Conservation (phyloP, 2,113 vertebrate genomes). For the Pseudorasbora parva region DNA sequence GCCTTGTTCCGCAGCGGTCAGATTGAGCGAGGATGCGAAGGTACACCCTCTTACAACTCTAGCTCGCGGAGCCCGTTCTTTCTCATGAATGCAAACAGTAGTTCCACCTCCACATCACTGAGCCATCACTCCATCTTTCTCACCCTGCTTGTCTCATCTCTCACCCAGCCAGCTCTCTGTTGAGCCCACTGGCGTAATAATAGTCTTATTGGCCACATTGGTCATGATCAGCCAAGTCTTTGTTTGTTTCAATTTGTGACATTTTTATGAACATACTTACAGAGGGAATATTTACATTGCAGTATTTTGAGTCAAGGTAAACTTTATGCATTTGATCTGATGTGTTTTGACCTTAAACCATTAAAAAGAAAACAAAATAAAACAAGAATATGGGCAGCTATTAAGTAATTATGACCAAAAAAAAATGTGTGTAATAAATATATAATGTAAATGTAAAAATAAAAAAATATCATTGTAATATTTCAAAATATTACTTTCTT, state of each 20-base stretch:
- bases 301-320: slow-evolving; percentile 32
- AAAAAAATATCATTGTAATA: no score
- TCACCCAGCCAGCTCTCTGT: slow-evolving; percentile 53
- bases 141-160: slow-evolving; percentile 62
- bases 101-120: slow-evolving; percentile 62
- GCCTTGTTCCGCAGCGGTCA: slow-evolving; percentile 95
- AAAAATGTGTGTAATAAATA: background rate
- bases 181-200: slow-evolving; percentile 44
- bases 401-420: background rate
- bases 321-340: background rate
- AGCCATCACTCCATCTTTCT: slow-evolving; percentile 61
- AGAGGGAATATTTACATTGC: slow-evolving; percentile 11
- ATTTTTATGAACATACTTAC: background rate
- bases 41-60: slow-evolving; percentile 78
- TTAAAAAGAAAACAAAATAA: background rate
- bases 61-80: slow-evolving; percentile 70
- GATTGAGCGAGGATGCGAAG: slow-evolving; percentile 99
- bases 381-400: background rate
- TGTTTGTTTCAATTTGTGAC: slow-evolving; percentile 25
- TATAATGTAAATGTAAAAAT: no score
- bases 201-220: slow-evolving; percentile 70
- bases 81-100: slow-evolving; percentile 76
- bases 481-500: no score
- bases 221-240: slow-evolving; percentile 52
- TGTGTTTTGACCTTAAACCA: background rate